Conservation (phyloP, 2,113 vertebrate species). For the Glaucomys volans region DNA sequence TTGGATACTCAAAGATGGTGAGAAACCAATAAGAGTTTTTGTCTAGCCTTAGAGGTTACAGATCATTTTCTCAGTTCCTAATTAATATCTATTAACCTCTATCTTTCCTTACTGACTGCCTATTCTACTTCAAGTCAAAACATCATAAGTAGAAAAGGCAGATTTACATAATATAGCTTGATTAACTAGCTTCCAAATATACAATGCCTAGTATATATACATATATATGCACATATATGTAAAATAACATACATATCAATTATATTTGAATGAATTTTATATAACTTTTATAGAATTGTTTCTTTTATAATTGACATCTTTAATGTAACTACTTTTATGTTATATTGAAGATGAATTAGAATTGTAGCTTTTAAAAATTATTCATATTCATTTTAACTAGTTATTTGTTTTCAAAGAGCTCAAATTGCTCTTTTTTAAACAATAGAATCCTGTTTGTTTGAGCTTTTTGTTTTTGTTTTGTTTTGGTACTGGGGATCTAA, state of each 20-base stretch:
- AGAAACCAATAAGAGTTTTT: not conserved
- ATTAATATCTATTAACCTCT: not conserved
- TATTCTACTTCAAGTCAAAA: not conserved
- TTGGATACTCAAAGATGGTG: not conserved
- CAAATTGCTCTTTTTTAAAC: not conserved
- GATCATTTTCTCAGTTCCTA: not conserved
- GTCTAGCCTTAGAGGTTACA: not conserved
- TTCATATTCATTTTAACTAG: not conserved
- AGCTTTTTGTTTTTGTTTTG: too few relatives aligned
- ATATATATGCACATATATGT: not conserved
- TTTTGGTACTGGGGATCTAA: too few relatives aligned
- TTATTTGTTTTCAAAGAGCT: not conserved
- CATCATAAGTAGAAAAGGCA: not conserved
- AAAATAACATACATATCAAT: not conserved
- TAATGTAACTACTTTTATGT: not conserved
- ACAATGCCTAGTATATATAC: not conserved
- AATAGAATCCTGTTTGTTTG: too few relatives aligned
- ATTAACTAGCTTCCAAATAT: not conserved
- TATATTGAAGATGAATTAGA: not conserved
- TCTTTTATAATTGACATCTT: not conserved
- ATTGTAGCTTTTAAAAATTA: not conserved
- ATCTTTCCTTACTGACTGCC: not conserved
- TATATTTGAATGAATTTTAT: not conserved
- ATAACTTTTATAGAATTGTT: not conserved
- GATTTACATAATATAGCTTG: not conserved